These are phyloP conservation scores for Sussaba pulchella DNA, from an alignment of 2,888 invertebrate species.

Conservation along the genomic window DNA sequence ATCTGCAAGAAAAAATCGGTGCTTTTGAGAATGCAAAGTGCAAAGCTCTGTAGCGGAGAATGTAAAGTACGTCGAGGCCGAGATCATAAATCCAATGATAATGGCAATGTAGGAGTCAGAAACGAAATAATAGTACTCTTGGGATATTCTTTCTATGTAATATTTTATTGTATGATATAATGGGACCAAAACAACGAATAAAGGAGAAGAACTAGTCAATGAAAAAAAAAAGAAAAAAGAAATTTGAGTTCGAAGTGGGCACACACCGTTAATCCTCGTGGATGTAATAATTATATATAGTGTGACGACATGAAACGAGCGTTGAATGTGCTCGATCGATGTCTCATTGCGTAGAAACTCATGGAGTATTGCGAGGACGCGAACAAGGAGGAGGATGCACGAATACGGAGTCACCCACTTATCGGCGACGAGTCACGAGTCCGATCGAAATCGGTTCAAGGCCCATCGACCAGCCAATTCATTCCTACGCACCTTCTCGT, in stretches of 20 bases:
- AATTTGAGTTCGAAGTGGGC: not conserved
- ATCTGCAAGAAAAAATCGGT: no score
- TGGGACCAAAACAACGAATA: no score
- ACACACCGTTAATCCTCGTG: constrained; percentile 19
- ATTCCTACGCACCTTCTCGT: constrained; percentile 46
- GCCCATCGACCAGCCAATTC: constrained; percentile 57
- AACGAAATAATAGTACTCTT: not conserved
- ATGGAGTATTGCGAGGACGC: constrained; percentile 38
- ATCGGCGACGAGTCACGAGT: constrained; percentile 50
- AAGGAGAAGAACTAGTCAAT: not conserved
- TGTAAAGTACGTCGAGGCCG: not conserved
- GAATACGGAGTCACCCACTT: constrained; percentile 68
- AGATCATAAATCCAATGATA: not conserved
- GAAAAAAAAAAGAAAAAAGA: not conserved
- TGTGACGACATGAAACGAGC: constrained; percentile 9
- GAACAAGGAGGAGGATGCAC: constrained; percentile 56
- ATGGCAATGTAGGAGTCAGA: not conserved
- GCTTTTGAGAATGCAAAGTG: no score
- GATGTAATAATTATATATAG: constrained; percentile 22
- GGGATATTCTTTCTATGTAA: no score
- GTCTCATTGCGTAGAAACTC: constrained; percentile 22
- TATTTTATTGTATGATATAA: no score
- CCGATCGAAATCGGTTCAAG: constrained; percentile 78
- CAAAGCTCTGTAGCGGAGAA: no score
- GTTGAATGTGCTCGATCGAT: not conserved